Percentiles rank a stretch among this genome's conserved stretches.
Conservation (phyloP, 2,797 vertebrate species). For the Caiman crocodilus region DNA sequence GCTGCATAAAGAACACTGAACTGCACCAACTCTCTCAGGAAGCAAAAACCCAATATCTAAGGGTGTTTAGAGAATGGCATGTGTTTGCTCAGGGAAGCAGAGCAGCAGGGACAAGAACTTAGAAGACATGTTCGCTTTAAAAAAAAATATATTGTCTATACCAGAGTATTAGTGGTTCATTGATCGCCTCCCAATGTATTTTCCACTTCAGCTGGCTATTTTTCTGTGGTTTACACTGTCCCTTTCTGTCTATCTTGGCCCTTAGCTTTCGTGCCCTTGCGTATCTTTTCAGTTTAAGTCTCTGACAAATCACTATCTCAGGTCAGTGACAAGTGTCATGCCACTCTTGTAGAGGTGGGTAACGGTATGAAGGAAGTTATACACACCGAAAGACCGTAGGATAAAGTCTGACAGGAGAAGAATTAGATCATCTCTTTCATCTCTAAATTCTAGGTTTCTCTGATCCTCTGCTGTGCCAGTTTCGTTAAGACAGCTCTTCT, state of each 20-base stretch:
- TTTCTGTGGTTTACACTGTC: not conserved
- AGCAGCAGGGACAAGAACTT: not conserved
- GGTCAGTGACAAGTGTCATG: not conserved
- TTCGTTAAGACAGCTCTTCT: not conserved
- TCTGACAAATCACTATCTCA: not conserved
- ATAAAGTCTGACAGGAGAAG: no score
- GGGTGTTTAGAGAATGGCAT: slow-evolving; percentile 27
- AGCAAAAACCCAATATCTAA: slow-evolving; percentile 4
- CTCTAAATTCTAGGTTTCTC: not conserved
- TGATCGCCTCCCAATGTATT: slow-evolving; percentile 6
- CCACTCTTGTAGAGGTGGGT: not conserved
- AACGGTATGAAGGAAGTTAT: not conserved
- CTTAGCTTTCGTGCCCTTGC: not conserved
- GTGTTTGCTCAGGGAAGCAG: not conserved
- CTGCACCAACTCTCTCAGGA: not conserved
- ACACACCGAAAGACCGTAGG: not conserved
- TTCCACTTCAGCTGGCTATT: not conserved
- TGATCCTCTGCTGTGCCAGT: not conserved
- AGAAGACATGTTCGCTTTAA: not conserved
- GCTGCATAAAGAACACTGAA: fast-evolving
- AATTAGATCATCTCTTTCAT: not conserved
- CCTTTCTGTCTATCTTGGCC: not conserved
- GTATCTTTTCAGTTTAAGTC: not conserved
- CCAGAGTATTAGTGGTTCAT: not conserved
- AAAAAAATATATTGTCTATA: no score